A percentile compares a stretch with the other conserved stretches of the same genome.
Evolutionary conservation across 2,888 invertebrate species (phyloP).

Genomic region (Cosmorhoe ocellata): DNA sequence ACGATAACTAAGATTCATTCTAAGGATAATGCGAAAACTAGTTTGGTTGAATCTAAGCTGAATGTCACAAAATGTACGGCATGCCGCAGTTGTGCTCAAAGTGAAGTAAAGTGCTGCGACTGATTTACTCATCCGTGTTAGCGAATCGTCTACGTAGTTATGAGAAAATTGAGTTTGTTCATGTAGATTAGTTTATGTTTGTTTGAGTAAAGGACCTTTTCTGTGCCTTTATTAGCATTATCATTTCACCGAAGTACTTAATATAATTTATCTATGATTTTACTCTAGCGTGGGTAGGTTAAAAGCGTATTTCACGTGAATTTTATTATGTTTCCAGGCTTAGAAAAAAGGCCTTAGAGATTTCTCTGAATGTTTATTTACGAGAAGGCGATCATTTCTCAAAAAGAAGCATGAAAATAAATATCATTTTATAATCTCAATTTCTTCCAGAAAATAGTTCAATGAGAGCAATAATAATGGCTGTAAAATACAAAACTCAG

Average conservation of each 20-base stretch:
- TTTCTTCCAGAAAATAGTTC: no score
- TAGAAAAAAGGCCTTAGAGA: no score
- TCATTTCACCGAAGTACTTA: constrained; percentile 1
- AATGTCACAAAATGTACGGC: not conserved
- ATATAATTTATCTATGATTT: no score
- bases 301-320: not conserved
- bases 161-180: constrained; percentile 34
- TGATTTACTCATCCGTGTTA: constrained; percentile 32
- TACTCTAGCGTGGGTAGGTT: not conserved
- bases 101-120: constrained; percentile 44
- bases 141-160: constrained; percentile 27
- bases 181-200: constrained; percentile 28
- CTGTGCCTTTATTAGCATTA: constrained; percentile 10
- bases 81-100: constrained; percentile 13
- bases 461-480: no score
- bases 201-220: constrained; percentile 16
- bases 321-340: not conserved
- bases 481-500: no score
- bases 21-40: no score
- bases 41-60: no score
- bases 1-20: no score
- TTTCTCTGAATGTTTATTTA: no score
- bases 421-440: no score
- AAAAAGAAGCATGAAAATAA: no score
- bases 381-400: no score